Base-by-base conservation (phyloP, 2,797 vertebrate species). In the Cheirogaleus major region DNA sequence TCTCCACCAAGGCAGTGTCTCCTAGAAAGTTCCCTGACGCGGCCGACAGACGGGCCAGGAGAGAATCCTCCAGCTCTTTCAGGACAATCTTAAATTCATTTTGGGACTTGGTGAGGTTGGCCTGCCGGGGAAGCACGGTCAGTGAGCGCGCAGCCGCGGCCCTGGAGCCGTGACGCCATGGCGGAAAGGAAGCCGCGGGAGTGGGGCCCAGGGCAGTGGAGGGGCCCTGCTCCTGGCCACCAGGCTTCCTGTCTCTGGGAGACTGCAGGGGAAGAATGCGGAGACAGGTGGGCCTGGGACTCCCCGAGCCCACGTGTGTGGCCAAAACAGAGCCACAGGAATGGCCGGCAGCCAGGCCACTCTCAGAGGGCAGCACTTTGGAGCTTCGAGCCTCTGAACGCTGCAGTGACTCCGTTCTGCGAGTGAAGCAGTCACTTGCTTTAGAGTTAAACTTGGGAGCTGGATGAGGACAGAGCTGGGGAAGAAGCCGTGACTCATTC, bases 81-180 rank as follows among this genome's bases (percentile, higher is more conserved):
- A 99, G 98, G 6, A 97, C 97, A n/a, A 99, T 99, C 98, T 99
- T 99, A 93, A 99, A 99, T 52, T 99, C 98, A 0, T 99, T 99
- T 84, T 99, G 98, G 76, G 98, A 98, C 87, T 98, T 99, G 4
- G 98, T 99, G 67, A 99, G 98, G 90, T 95, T 98, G 0, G 98
- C 98, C 98, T 99, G n/a, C 0, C 3, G 0, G 41, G 32, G 35
- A 7, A 8, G 73, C 15, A 5, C 7, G 0, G 0, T 1, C 0
- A 0, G 4, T 7, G 3, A 1, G 7, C 3, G 4, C 18, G 25
- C 0, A 3, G 94, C 43, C 4, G 8, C 22, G 15, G 9, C 45
- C 8, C 1, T 2, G 61, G 14, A 20, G 38, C 35, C 3, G 7
- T 0, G 7, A 5, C 0, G 4, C 17, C 32, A 22, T 20, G 38